phyloP scores from a whole-genome alignment of 2,888 invertebrate genomes.

The Bibio marci region DNA sequence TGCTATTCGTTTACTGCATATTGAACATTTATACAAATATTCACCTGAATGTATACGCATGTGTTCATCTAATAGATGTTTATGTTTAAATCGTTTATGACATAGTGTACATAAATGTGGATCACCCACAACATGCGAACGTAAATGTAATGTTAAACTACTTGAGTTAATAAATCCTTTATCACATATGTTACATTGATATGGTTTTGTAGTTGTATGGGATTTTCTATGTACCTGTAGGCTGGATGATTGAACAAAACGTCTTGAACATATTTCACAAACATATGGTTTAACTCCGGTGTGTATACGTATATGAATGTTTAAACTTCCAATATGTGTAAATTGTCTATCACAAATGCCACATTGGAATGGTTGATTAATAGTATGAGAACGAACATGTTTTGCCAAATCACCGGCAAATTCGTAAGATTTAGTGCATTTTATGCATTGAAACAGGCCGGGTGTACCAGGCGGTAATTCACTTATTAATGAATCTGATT shows the following conservation, averaged over 20 bases:
- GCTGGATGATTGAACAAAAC: constrained; percentile 28
- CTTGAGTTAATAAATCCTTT: constrained; percentile 29
- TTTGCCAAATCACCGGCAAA: constrained; percentile 30
- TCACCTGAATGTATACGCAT: constrained; percentile 27
- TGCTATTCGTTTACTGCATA: constrained; percentile 24
- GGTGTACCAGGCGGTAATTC: not conserved
- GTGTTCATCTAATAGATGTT: constrained; percentile 27
- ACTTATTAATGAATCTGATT: constrained; percentile 1
- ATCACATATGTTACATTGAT: constrained; percentile 27
- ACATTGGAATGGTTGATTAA: constrained; percentile 28
- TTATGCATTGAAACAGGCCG: constrained; percentile 7
- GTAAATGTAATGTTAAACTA: constrained; percentile 23
- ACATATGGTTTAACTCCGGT: constrained; percentile 29
- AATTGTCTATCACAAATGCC: constrained; percentile 28
- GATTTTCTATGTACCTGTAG: constrained; percentile 29
- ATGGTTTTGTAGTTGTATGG: constrained; percentile 25
- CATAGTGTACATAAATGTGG: constrained; percentile 24
- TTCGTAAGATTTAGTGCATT: constrained; percentile 25
- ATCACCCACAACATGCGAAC: constrained; percentile 22
- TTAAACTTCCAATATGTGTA: constrained; percentile 29
- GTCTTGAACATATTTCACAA: constrained; percentile 27
- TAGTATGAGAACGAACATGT: constrained; percentile 28
- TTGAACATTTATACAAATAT: constrained; percentile 26
- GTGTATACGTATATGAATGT: constrained; percentile 29
- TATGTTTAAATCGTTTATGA: constrained; percentile 28